These are phyloP conservation scores for zebrafish (Danio rerio) DNA, from an alignment of 2,113 vertebrate genomes.

Conservation along the genomic window DNA sequence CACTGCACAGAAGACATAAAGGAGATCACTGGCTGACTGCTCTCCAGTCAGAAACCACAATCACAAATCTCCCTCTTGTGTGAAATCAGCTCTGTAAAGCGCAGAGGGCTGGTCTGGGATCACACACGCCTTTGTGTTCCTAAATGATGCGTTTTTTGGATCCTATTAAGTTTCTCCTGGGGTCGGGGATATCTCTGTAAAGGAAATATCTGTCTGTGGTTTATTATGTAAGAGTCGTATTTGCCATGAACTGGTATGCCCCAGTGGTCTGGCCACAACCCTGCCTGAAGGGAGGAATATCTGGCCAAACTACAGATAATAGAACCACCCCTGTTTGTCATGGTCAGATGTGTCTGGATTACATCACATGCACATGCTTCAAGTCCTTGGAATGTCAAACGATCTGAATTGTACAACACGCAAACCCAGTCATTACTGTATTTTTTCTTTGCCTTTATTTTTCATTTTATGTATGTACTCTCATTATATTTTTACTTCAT, in stretches of 20 bases:
- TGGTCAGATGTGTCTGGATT: constrained; percentile 6
- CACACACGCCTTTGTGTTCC: neutral
- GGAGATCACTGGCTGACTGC: constrained; percentile 13
- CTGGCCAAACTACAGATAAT: neutral
- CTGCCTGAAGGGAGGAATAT: constrained; percentile 19
- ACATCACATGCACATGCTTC: constrained; percentile 4
- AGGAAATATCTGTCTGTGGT: constrained; percentile 4
- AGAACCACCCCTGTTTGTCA: neutral
- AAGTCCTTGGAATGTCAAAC: neutral
- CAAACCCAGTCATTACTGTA: neutral
- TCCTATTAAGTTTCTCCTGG: constrained; percentile 13
- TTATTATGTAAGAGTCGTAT: constrained; percentile 15
- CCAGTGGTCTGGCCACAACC: neutral
- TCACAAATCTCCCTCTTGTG: constrained; percentile 21
- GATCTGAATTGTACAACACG: neutral
- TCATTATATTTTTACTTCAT: too few species aligned
- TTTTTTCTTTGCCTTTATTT: neutral
- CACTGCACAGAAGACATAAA: neutral
- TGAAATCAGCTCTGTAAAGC: constrained; percentile 26
- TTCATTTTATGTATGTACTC: too few species aligned
- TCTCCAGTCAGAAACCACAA: constrained; percentile 22
- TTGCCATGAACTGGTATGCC: neutral
- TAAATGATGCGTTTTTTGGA: constrained; percentile 12
- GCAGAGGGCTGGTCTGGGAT: neutral
- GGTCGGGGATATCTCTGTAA: constrained; percentile 24